These are phyloP conservation scores for Cromileptes altivelis DNA, from an alignment of 2,113 vertebrate genomes.

Conservation along the genomic window DNA sequence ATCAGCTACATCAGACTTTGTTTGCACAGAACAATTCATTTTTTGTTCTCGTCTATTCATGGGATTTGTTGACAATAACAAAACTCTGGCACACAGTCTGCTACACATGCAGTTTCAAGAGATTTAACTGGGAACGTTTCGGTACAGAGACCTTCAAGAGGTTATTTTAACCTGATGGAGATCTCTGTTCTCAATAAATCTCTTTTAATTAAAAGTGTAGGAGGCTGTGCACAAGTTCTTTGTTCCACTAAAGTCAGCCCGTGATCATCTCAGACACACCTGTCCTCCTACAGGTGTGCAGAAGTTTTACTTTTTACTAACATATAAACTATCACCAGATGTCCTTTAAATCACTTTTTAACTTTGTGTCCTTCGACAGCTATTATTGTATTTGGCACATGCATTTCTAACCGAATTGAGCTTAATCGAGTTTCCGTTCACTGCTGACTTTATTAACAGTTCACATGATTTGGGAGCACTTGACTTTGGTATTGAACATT, in stretches of 20 bases:
- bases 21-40: neutral
- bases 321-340: neutral
- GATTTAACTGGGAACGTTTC: no score
- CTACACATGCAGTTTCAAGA: no score
- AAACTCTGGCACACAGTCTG: no score
- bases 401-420: slow-evolving; percentile 17
- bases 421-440: slow-evolving; percentile 35
- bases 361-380: neutral
- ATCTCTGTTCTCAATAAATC: no score
- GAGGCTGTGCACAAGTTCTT: no score
- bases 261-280: no score
- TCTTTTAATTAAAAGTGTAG: no score
- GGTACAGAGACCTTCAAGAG: no score
- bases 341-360: neutral
- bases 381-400: slow-evolving; percentile 2
- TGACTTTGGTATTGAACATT: slow-evolving; percentile 46
- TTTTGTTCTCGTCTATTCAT: slow-evolving; percentile 3
- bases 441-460: slow-evolving; percentile 33
- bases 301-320: no score
- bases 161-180: no score
- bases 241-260: no score
- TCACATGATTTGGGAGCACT: slow-evolving; percentile 52
- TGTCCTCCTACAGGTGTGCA: no score
- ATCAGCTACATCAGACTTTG: neutral
- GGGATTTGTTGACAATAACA: neutral